Percentiles rank a stretch among this genome's conserved stretches.
These are phyloP conservation scores for Drosophila jambulina DNA, from an alignment of 1,140 invertebrate genomes.

Conservation along the genomic window DNA sequence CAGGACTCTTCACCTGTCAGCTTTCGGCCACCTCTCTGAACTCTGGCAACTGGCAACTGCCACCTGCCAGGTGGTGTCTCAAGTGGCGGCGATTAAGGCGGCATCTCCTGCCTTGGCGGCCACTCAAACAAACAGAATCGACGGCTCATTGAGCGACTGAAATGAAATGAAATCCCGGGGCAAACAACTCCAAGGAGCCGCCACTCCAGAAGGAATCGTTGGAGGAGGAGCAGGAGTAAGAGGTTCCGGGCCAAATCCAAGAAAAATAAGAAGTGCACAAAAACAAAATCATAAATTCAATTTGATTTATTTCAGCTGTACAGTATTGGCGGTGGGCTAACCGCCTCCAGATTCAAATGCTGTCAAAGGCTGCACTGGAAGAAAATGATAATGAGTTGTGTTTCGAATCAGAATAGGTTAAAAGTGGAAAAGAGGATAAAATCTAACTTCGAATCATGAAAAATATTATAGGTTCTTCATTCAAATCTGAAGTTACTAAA, in stretches of 20 bases:
- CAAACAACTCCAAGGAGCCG: constrained; percentile 51
- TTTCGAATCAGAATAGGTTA: background rate
- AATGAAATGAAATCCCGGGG: constrained; percentile 61
- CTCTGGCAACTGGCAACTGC: constrained; percentile 26
- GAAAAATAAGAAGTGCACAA: constrained; percentile 33
- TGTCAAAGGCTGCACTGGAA: constrained; percentile 5
- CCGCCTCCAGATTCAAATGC: constrained; percentile 41
- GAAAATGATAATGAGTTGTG: background rate
- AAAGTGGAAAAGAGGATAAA: too few species aligned
- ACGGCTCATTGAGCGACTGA: constrained; percentile 56
- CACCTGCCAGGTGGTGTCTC: constrained; percentile 46
- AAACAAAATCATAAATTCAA: constrained; percentile 78
- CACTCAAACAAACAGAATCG: constrained; percentile 58
- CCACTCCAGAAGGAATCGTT: background rate
- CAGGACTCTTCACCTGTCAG: constrained; percentile 55
- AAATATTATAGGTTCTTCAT: background rate
- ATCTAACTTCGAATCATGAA: too few species aligned
- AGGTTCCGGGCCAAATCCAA: constrained; percentile 9
- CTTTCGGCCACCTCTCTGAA: constrained; percentile 25
- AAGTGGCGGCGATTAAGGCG: constrained; percentile 43
- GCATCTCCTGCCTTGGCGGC: constrained; percentile 12
- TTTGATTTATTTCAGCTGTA: constrained; percentile 75
- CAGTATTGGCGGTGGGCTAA: constrained; percentile 55
- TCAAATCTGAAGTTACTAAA: too few species aligned
- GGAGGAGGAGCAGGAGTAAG: background rate